phyloP scores from a whole-genome alignment of 2,797 vertebrate genomes.

The Syngnathus rostellatus region DNA sequence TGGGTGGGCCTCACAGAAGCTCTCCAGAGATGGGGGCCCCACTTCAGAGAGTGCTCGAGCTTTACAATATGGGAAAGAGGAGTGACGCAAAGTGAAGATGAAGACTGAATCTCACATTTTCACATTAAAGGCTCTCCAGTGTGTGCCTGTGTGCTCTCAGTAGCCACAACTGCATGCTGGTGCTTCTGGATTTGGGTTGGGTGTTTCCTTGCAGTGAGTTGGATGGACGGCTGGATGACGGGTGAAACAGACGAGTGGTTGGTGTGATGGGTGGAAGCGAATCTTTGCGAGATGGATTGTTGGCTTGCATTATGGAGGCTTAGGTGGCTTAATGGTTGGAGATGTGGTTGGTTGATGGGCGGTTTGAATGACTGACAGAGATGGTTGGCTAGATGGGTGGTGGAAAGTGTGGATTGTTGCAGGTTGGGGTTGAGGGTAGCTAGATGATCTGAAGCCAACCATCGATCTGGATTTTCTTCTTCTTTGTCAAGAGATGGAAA shows the following conservation, averaged over 20 bases:
- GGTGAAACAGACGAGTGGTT: background rate
- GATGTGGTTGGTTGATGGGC: background rate
- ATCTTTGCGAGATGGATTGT: background rate
- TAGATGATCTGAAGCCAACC: too few species aligned
- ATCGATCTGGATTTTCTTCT: too few species aligned
- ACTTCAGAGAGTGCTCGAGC: slow-evolving; percentile 51
- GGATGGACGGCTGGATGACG: background rate
- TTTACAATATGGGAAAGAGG: slow-evolving; percentile 51
- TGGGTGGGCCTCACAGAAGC: slow-evolving; percentile 59
- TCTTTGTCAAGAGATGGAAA: too few species aligned
- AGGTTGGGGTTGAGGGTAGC: background rate
- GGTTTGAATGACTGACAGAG: background rate
- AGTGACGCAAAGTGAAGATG: slow-evolving; percentile 29
- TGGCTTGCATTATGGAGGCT: background rate
- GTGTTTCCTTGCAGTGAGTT: slow-evolving; percentile 35
- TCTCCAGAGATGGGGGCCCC: slow-evolving; percentile 48
- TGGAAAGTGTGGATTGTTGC: background rate
- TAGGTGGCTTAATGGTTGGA: background rate
- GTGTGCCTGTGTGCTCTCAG: slow-evolving; percentile 16
- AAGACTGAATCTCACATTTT: slow-evolving; percentile 48
- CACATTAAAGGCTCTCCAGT: slow-evolving; percentile 25
- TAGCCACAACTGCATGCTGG: slow-evolving; percentile 38
- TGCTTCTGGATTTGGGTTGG: slow-evolving; percentile 31
- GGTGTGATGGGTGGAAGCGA: background rate
- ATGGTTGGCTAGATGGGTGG: background rate